Evolutionary conservation across 2,888 invertebrate genomes (phyloP).

Genomic region (Rotaria magnacalcarata): DNA sequence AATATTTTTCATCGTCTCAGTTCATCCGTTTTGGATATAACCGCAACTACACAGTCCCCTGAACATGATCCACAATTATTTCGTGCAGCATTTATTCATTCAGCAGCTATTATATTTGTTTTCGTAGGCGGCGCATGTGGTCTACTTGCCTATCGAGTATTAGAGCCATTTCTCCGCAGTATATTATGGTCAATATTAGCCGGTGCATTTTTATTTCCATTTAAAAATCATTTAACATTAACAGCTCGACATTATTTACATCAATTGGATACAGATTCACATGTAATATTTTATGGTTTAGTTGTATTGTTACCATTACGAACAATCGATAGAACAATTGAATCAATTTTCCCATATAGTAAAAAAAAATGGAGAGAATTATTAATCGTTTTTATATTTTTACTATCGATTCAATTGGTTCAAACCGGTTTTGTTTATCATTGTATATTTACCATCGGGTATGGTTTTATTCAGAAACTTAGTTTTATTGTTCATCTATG

Average conservation of each 20-base stretch:
- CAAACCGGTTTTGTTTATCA: neutral
- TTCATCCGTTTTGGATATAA: neutral
- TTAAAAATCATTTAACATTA: conserved; percentile 42
- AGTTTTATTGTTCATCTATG: neutral
- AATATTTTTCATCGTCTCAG: neutral
- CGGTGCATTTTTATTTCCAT: conserved; percentile 42
- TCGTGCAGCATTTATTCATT: neutral
- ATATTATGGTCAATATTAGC: conserved; percentile 44
- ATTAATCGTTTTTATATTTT: neutral
- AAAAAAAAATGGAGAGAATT: neutral
- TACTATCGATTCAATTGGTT: neutral
- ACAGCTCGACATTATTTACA: neutral
- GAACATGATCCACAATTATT: neutral
- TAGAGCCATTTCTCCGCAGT: conserved; percentile 38
- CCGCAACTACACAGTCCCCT: neutral
- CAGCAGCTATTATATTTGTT: neutral
- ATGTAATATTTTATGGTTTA: neutral
- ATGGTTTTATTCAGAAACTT: neutral
- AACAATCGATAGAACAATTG: conserved; percentile 32
- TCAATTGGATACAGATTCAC: conserved; percentile 26
- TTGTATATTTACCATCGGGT: neutral
- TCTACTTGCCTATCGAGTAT: neutral
- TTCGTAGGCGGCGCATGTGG: neutral
- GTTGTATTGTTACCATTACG: conserved; percentile 36
- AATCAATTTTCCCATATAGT: neutral